These are phyloP conservation scores for Ctenoplectra terminalis DNA, from an alignment of 1,140 invertebrate species.

Conservation along the genomic window DNA sequence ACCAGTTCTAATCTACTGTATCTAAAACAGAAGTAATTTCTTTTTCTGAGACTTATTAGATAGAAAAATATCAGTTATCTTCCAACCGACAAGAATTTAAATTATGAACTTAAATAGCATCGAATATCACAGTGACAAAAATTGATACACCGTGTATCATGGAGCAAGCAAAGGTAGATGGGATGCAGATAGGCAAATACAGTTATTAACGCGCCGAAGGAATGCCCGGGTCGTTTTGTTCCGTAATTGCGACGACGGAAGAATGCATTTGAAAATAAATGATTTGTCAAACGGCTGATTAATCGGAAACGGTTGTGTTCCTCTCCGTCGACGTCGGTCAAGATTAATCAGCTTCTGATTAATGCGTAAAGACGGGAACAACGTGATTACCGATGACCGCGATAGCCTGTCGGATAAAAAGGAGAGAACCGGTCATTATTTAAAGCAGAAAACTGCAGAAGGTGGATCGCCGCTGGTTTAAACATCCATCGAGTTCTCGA, in stretches of 20 bases:
- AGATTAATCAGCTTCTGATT: slow-evolving; percentile 62
- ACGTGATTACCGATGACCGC: slow-evolving; percentile 44
- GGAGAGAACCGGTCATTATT: slow-evolving; percentile 24
- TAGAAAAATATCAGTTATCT: too few species aligned
- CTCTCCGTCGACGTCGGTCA: slow-evolving; percentile 29
- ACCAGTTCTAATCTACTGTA: too few species aligned
- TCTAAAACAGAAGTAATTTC: too few species aligned
- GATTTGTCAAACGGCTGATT: slow-evolving; percentile 49
- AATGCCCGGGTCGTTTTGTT: not conserved
- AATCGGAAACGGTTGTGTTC: slow-evolving; percentile 50
- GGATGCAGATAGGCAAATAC: not conserved
- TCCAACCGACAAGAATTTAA: too few species aligned
- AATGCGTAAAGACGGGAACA: slow-evolving; percentile 48
- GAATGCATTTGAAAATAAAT: slow-evolving; percentile 41
- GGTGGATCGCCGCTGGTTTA: not conserved
- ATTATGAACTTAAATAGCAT: too few species aligned
- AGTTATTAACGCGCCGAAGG: not conserved
- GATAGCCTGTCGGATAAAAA: slow-evolving; percentile 42
- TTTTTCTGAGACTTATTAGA: too few species aligned
- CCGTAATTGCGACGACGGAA: not conserved
- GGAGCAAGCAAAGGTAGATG: not conserved
- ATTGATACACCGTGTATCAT: too few species aligned
- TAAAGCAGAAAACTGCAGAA: slow-evolving; percentile 29
- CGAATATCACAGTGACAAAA: too few species aligned
- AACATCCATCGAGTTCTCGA: not conserved